Conservation (phyloP, 2,888 invertebrate species). For the Zelleria hepariella region DNA sequence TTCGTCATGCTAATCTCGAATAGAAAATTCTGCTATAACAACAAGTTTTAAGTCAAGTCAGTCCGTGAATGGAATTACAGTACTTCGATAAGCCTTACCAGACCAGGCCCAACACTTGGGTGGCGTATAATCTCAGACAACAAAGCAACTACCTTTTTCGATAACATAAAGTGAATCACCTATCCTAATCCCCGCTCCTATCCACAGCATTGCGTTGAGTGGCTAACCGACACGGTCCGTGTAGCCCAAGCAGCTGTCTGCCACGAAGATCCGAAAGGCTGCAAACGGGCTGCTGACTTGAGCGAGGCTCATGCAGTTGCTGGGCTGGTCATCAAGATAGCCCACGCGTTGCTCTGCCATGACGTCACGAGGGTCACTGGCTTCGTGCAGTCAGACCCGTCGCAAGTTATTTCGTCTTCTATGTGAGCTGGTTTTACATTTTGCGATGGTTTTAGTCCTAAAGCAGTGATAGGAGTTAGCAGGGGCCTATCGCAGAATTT, state of each 20-base stretch:
- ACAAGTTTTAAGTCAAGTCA: too few species aligned
- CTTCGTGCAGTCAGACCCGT: conserved; percentile 48
- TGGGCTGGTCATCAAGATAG: conserved; percentile 47
- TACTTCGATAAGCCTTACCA: too few species aligned
- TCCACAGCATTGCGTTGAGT: conserved; percentile 42
- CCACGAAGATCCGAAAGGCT: conserved; percentile 15
- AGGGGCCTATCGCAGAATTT: too few species aligned
- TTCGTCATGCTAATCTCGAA: too few species aligned
- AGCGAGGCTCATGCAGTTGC: conserved; percentile 61
- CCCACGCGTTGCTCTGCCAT: conserved; percentile 46
- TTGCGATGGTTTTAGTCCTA: too few species aligned
- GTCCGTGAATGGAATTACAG: too few species aligned
- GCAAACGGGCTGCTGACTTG: conserved; percentile 39
- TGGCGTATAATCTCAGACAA: too few species aligned
- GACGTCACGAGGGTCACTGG: conserved; percentile 49
- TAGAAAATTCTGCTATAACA: too few species aligned
- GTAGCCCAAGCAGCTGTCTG: conserved; percentile 25
- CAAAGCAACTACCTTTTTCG: too few species aligned
- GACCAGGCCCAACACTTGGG: too few species aligned
- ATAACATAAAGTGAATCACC: too few species aligned
- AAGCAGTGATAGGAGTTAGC: too few species aligned
- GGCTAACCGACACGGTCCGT: conserved; percentile 52
- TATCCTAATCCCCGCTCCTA: not conserved
- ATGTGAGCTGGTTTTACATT: conserved; percentile 27
- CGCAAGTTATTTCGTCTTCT: conserved; percentile 50